Base-by-base conservation (phyloP, 1,140 invertebrate genomes). In the Lucilia cuprina region DNA sequence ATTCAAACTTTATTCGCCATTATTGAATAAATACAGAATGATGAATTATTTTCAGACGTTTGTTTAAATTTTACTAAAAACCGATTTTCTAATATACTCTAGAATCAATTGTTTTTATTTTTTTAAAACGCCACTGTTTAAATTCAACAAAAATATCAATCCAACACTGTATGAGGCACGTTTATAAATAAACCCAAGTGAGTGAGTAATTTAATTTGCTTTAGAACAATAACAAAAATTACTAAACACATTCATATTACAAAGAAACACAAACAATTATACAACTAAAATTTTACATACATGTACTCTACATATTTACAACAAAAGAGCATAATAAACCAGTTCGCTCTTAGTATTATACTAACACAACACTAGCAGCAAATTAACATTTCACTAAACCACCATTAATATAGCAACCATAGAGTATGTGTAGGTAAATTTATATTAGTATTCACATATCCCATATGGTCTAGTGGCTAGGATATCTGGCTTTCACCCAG, bases 401-500 rank as follows among this genome's bases (percentile, higher is more conserved):
- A 12, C 50, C 5, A 60, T 13, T 60, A 60, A 60, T 10, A 41
- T 60, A n/a, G 5, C 19, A 19, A 12, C 19, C 2, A 1, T 25
- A 21, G 5, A 70, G 19, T n/a, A 70, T 25, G 8, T 70, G 19
- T 10, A 19, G 2, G 19, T 19, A 70, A 70, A 21, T 70, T 10
- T 25, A 5, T 19, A 9, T 10, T 4, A 3, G 1, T 14, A 14
- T 13, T 8, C 8, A 77, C 41, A 82, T 83, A 83, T 91, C 91
- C 92, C 92, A 91, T 92, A 92, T 93, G 92, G 92, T 93, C 94
- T 95, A 95, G 94, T 95, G 94, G 94, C 93, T 95, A 95, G 94
- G 94, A 95, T 95, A 94, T 93, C 94, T 94, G 94, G 94, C 94
- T 95, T 93, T 95, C 94, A 95, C 94, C 94, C 94, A 94, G 94